Evolutionary conservation across 2,888 invertebrate genomes (phyloP), one percentile per base, ranked within the genome.

Genomic region (Salticus scenicus): DNA sequence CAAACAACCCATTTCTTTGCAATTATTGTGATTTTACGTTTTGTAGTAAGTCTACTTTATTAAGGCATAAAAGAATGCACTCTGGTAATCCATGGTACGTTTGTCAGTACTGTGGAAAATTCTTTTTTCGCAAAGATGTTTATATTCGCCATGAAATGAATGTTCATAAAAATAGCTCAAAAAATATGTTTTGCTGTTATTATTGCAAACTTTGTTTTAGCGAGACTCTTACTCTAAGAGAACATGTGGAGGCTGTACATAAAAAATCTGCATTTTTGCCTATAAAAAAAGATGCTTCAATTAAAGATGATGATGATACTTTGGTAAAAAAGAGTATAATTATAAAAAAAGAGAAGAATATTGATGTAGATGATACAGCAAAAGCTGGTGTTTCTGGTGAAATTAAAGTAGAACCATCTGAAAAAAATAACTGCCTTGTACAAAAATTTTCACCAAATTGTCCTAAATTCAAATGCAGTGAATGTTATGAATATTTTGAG

Each of bases 81-180:
- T 79, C 83, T 27, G 87, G 87, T 20, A 84, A 87, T 31, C 81
- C 81, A 8, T 77, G 72, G 31, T 81, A 71, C 33, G 70, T 72
- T 12, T 87, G 87, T 41, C 69, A 87, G 42, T 87, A 47, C 14
- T 87, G 87, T 75, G 87, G 87, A 14, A 87, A 84, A 27, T 87
- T 76, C 30, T 87, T 87, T 41, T 87, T 87, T 37, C 75, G 86
- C 17, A 86, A 78, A 67, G 86, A 86, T 80, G 76, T 86, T 17
- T 80, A 79, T 76, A 79, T 75, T 41, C 79, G 86, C n/a, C 86
- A 86, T 72, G 86, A 86, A 57, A 70, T 74, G 10, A 86, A 76
- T 72, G 86, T 86, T 57, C 86, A 86, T 57, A 79, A 63, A 42
- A 79, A 80, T 72, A 57, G 51, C n/a, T 28, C 70, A 28, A 57